Conservation (phyloP, 2,113 vertebrate genomes). For the Hydrochoerus hydrochaeris region DNA sequence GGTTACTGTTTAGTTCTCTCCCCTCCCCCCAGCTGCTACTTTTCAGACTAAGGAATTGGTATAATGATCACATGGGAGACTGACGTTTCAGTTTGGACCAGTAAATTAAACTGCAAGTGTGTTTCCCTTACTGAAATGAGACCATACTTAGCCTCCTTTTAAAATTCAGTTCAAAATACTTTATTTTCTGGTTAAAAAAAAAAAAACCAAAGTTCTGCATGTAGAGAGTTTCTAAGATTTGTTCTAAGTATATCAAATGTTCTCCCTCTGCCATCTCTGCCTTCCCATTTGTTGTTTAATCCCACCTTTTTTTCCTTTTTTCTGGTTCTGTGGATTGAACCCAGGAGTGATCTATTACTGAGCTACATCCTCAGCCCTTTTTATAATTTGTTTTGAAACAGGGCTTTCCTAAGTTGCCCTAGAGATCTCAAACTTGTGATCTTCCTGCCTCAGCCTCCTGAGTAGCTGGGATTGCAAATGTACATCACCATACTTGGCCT, state of each 20-base stretch:
- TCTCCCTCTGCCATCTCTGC: background rate
- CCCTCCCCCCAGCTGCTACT: background rate
- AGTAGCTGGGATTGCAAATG: background rate
- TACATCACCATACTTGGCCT: background rate
- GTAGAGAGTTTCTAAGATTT: background rate
- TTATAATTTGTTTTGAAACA: background rate
- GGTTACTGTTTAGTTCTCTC: background rate
- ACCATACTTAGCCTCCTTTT: background rate
- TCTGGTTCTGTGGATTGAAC: background rate
- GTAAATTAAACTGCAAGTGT: background rate
- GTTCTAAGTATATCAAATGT: background rate
- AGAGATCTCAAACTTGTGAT: background rate
- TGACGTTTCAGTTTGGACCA: background rate
- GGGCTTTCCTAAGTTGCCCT: background rate
- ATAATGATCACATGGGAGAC: background rate
- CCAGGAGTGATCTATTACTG: background rate
- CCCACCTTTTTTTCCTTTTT: background rate
- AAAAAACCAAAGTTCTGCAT: background rate
- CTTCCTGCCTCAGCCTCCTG: background rate
- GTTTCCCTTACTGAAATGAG: slow-evolving; percentile 4
- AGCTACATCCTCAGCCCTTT: background rate
- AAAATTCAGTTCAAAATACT: background rate
- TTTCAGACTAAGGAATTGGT: background rate
- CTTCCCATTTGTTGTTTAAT: background rate
- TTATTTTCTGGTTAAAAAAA: no score